These are phyloP conservation scores for Terebella lapidaria DNA, from an alignment of 2,888 invertebrate species.

Conservation along the genomic window DNA sequence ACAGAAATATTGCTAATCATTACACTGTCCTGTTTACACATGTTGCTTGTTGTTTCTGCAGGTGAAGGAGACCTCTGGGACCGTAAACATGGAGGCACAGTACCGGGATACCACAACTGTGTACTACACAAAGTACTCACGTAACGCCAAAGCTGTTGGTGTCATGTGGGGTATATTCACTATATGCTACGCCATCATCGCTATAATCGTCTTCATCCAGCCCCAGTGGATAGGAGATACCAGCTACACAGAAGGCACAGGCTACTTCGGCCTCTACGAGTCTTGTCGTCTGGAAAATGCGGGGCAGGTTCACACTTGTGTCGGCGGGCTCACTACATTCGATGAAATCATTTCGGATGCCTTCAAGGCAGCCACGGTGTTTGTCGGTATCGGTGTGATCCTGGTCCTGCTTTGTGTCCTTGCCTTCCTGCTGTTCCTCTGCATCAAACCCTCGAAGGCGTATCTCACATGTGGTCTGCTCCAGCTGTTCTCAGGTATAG, in stretches of 20 bases:
- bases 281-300: conserved; percentile 64
- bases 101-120: background rate
- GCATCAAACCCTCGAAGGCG: conserved; percentile 84
- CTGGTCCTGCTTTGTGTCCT: conserved; percentile 81
- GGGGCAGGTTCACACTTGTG: conserved; percentile 58
- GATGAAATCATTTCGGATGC: conserved; percentile 51
- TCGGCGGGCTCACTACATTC: background rate
- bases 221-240: conserved; percentile 61
- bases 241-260: conserved; percentile 67
- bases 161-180: conserved; percentile 97
- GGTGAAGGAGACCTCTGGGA: no score
- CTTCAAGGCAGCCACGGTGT: conserved; percentile 80
- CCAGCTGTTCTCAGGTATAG: conserved; percentile 89
- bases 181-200: conserved; percentile 93
- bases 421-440: conserved; percentile 84
- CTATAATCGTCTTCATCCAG: conserved; percentile 89
- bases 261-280: conserved; percentile 89
- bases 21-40: no score
- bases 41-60: no score
- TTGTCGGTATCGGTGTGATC: conserved; percentile 76
- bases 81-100: background rate
- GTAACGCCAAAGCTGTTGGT: conserved; percentile 70
- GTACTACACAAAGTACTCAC: conserved; percentile 44
- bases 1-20: no score
- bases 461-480: conserved; percentile 92